phyloP scores from a whole-genome alignment of 2,113 vertebrate genomes.

The Solenodon paradoxus region DNA sequence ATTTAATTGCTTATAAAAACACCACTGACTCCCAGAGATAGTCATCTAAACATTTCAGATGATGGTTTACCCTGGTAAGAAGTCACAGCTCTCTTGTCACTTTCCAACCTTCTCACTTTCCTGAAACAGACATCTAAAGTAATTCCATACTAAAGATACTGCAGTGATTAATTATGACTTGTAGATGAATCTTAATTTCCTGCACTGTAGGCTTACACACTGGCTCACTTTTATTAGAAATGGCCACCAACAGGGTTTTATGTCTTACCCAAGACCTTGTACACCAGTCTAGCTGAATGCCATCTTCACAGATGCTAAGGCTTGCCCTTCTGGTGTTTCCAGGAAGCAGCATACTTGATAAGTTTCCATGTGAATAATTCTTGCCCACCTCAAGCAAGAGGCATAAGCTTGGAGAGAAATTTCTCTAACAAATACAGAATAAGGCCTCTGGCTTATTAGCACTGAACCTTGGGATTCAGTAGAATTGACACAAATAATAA shows the following conservation, averaged over 20 bases:
- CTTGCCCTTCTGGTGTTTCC: neutral
- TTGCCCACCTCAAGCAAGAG: neutral
- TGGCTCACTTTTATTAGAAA: neutral
- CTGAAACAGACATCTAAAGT: conserved; percentile 38
- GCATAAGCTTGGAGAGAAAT: neutral
- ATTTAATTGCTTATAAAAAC: conserved; percentile 57
- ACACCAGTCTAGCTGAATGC: neutral
- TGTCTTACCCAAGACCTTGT: neutral
- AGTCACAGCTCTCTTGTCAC: neutral
- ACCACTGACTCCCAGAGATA: neutral
- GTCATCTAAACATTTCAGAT: conserved; percentile 1
- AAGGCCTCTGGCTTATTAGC: neutral
- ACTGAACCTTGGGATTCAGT: neutral
- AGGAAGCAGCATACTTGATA: neutral
- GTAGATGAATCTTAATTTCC: neutral
- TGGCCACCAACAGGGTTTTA: neutral
- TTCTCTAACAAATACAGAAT: neutral
- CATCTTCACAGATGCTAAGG: neutral
- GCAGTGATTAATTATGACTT: neutral
- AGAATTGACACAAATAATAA: neutral
- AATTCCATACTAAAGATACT: conserved; percentile 25
- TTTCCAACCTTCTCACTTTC: conserved; percentile 1
- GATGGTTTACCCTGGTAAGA: neutral
- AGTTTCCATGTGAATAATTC: neutral
- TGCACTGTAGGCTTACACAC: neutral